Base-by-base conservation (phyloP, 2,888 invertebrate species). In the Sesia bembeciformis region DNA sequence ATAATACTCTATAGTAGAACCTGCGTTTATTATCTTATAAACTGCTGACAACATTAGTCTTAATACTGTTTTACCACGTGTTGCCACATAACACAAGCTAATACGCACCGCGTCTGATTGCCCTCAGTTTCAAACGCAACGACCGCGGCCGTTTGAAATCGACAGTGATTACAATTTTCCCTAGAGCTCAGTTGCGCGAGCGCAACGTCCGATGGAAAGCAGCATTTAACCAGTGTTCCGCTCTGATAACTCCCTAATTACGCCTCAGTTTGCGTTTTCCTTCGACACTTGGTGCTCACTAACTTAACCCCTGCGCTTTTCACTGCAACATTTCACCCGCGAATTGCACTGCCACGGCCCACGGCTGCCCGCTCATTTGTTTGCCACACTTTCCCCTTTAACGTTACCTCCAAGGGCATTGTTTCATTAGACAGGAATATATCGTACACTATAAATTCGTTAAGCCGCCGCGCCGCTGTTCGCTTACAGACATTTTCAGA, bases 141-240 rank as follows among this genome's bases (percentile, higher is more conserved):
- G 68, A 76, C 77, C 76, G 76, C 79, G 72, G 78, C 74, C 73
- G 72, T 81, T 84, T 79, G 87, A 88, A 89, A 89, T 86, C 86
- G 87, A 88, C 84, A 89, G 88, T 89, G 87, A 85, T 87, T 87
- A 83, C 85, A 81, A 87, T 85, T 88, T 88, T 85, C 88, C 87
- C 86, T 84, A 80, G 78, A 80, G 80, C 78, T 74, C 73, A 74
- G 73, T 81, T 81, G 84, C 83, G 81, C 84, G 77, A 75, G 81
- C 84, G 84, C 87, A 86, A 85, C 77, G 86, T 84, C 83, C 86
- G 89, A 87, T 89, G 87, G 88, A 88, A 88, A 89, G 87, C 85
- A 84, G 76, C 82, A 82, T 85, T 89, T 86, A 85, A 83, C 89
- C 86, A 87, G 88, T 88, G 88, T 86, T 85, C 76, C 77, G 87